phyloP scores from a whole-genome alignment of 2,797 vertebrate species.

The Sebastes kiyomatsui region DNA sequence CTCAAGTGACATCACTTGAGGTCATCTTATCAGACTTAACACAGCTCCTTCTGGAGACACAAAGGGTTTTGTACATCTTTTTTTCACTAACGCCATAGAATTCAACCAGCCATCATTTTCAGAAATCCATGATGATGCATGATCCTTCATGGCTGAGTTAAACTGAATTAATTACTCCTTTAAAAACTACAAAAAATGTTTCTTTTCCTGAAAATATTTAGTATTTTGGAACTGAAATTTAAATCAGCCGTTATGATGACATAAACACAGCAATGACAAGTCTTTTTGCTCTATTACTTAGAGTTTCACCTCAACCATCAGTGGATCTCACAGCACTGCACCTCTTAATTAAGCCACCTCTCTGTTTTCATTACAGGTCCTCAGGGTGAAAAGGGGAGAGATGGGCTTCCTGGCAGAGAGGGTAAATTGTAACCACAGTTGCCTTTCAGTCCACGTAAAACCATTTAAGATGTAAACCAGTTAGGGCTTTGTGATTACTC shows the following conservation, averaged over 20 bases:
- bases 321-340: conserved; percentile 11
- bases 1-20: background rate
- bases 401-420: conserved; percentile 80
- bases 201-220: background rate
- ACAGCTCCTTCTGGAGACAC: background rate
- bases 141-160: background rate
- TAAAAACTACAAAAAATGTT: background rate
- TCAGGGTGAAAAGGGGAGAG: conserved; percentile 81
- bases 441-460: conserved; percentile 27
- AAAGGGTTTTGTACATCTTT: background rate
- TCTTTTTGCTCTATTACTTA: background rate
- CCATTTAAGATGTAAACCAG: conserved; percentile 25
- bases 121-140: background rate
- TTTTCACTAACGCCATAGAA: background rate
- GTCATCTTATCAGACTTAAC: background rate
- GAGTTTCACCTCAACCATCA: background rate
- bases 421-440: conserved; percentile 65
- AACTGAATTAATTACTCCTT: background rate
- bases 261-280: background rate
- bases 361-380: conserved; percentile 76
- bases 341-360: conserved; percentile 28
- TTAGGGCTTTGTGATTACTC: conserved; percentile 50
- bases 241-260: background rate
- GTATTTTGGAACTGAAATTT: background rate
- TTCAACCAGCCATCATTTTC: background rate